Evolutionary conservation across 2,113 vertebrate species (phyloP).

Genomic region (Crotalus viridis): DNA sequence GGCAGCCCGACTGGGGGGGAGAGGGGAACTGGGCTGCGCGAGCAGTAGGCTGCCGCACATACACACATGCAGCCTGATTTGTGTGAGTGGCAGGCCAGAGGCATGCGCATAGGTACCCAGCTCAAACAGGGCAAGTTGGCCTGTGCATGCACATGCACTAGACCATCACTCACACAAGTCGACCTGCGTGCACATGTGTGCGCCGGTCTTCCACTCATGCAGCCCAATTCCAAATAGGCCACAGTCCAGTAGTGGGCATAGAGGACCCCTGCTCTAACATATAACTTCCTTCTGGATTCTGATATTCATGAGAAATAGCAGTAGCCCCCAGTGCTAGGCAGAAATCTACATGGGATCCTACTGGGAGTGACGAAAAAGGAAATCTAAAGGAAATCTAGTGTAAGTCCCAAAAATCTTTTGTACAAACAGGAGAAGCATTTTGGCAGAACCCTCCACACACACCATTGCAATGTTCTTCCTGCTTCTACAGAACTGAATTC

Average conservation of each 20-base stretch:
- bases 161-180: no score
- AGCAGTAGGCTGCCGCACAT: not conserved
- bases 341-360: not conserved
- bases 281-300: not conserved
- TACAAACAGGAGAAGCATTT: no score
- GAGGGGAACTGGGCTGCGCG: not conserved
- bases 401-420: no score
- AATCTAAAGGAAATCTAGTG: not conserved
- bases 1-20: not conserved
- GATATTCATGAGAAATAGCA: not conserved
- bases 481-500: no score
- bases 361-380: not conserved
- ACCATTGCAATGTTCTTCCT: no score
- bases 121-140: no score
- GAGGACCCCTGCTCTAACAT: not conserved
- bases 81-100: not conserved
- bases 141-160: no score
- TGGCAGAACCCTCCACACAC: no score
- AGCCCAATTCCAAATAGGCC: no score
- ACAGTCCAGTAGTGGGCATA: no score
- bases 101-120: not conserved
- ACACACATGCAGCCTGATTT: not conserved
- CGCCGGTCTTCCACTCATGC: no score
- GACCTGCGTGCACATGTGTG: rapidly evolving
- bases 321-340: not conserved